Evolutionary conservation across 2,888 invertebrate genomes (phyloP).

Genomic region (Neoascia interrupta): DNA sequence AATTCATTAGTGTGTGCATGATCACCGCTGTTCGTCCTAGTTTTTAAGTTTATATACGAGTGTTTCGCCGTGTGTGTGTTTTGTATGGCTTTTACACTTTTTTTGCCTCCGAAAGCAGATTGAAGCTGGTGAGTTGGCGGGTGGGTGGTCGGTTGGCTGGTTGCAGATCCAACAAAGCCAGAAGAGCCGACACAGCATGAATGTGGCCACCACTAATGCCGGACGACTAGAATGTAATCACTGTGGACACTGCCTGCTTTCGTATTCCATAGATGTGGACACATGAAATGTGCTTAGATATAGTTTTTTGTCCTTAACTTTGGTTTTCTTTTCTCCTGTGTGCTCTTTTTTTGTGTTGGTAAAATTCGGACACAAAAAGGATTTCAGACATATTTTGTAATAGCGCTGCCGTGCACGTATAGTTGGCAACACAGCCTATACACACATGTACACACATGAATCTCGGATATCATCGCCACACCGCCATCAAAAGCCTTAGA

Average conservation of each 20-base stretch:
- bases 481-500: too few relatives aligned
- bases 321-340: slow-evolving; percentile 3
- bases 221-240: slow-evolving; percentile 54
- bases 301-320: slow-evolving; percentile 43
- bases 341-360: slow-evolving; percentile 5
- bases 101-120: background rate
- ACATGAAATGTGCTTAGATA: slow-evolving; percentile 65
- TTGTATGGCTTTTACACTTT: slow-evolving; percentile 8
- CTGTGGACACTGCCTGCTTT: slow-evolving; percentile 61
- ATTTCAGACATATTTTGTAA: slow-evolving; percentile 57
- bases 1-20: slow-evolving; percentile 65
- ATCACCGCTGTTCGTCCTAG: slow-evolving; percentile 54
- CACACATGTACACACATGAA: background rate
- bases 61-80: background rate
- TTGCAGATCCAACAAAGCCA: slow-evolving; percentile 23
- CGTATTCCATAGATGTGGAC: slow-evolving; percentile 62
- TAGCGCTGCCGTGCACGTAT: slow-evolving; percentile 44
- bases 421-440: slow-evolving; percentile 34
- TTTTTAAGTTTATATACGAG: slow-evolving; percentile 1
- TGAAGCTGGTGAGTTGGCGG: too few relatives aligned
- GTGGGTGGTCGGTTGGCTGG: slow-evolving; percentile 18
- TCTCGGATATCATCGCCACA: too few relatives aligned
- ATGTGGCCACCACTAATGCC: slow-evolving; percentile 61
- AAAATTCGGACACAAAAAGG: slow-evolving; percentile 41
- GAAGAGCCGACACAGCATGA: slow-evolving; percentile 57